phyloP scores from a whole-genome alignment of 37 sponge, comb jelly and placozoan species.

The Diacarnus erythraeanus region DNA sequence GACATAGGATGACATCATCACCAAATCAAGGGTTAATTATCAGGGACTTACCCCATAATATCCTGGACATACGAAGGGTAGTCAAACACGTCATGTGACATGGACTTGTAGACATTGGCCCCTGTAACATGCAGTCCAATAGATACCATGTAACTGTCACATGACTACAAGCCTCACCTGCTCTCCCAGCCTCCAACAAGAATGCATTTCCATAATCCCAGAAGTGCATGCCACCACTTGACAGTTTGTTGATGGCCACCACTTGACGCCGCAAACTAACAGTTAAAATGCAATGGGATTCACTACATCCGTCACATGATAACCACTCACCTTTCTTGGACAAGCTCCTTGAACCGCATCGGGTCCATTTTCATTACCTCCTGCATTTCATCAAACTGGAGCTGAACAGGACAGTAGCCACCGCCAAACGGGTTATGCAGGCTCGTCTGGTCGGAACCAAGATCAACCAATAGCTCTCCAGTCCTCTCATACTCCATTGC shows the following conservation, averaged over 20 bases:
- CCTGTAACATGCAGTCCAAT: slow-evolving; percentile 15
- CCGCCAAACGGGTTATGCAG: slow-evolving; percentile 98
- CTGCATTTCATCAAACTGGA: slow-evolving; percentile 70
- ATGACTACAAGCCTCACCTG: slow-evolving; percentile 42
- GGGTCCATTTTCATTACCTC: slow-evolving; percentile 72
- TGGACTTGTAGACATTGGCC: slow-evolving; percentile 68
- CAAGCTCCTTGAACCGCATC: slow-evolving; percentile 71
- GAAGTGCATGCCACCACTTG: slow-evolving; percentile 84
- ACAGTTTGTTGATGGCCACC: slow-evolving; percentile 86
- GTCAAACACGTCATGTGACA: slow-evolving; percentile 48
- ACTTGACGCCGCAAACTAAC: slow-evolving; percentile 87
- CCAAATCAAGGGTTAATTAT: background rate
- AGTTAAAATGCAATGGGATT: background rate
- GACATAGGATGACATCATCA: background rate
- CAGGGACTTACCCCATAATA: slow-evolving; percentile 82
- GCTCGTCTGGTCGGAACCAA: slow-evolving; percentile 98
- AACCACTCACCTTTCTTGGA: slow-evolving; percentile 83
- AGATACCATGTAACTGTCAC: background rate
- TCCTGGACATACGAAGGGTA: slow-evolving; percentile 96
- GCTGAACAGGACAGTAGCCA: slow-evolving; percentile 94
- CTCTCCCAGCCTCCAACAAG: slow-evolving; percentile 85
- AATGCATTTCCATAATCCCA: slow-evolving; percentile 99
- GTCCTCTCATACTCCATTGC: slow-evolving; percentile 80
- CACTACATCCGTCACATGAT: background rate
- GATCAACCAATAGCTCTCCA: slow-evolving; percentile 89